These are phyloP conservation scores for Mycteria americana DNA, from an alignment of 2,797 vertebrate species.

Conservation along the genomic window DNA sequence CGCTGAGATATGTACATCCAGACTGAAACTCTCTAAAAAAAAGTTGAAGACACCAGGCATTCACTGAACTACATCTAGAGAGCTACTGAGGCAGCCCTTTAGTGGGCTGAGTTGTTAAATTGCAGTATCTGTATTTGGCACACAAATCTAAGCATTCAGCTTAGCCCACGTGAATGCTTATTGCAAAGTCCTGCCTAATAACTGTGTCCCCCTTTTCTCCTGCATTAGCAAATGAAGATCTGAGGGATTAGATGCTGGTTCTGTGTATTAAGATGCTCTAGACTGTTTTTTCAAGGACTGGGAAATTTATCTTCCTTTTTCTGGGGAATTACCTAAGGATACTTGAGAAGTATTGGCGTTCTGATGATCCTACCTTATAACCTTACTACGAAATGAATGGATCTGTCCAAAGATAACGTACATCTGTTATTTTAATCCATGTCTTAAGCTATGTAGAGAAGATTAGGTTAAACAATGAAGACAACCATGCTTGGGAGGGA, in stretches of 20 bases:
- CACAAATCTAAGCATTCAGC: background rate
- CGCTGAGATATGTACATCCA: background rate
- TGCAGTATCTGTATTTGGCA: background rate
- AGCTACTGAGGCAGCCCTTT: background rate
- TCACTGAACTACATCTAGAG: background rate
- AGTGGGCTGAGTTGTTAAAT: background rate
- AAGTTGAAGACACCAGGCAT: background rate
- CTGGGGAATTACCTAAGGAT: background rate
- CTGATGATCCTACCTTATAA: background rate
- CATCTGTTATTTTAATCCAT: background rate
- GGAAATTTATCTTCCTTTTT: background rate
- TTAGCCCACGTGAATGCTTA: background rate
- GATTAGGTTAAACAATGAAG: background rate
- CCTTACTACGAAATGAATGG: background rate
- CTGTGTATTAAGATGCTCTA: background rate
- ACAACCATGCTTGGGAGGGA: background rate
- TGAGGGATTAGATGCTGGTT: background rate
- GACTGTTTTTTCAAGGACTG: background rate
- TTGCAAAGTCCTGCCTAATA: background rate
- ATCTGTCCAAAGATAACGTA: background rate
- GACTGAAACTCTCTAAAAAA: background rate
- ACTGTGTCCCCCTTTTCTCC: background rate
- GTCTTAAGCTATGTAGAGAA: background rate
- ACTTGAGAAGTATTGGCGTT: background rate
- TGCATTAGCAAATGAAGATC: background rate